Base-by-base conservation (phyloP, 2,888 invertebrate genomes). In the Drosophila cognata region DNA sequence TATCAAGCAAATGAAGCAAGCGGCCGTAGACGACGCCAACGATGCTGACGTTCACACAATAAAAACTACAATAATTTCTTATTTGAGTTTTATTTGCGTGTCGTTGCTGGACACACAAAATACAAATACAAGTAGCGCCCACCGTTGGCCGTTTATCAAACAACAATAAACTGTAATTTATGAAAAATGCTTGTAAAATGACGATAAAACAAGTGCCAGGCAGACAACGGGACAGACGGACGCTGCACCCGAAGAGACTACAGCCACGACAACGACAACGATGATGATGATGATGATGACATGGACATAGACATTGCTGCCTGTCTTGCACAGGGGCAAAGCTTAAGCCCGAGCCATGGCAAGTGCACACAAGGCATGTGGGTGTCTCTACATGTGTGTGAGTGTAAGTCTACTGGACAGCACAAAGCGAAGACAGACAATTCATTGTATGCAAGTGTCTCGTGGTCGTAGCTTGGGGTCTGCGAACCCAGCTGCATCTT, bases 121-220 rank as follows among this genome's bases (percentile, higher is more conserved):
- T 56, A 74, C 71, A 80, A 88, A 81, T 85, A 82, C 80, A 79
- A 81, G 91, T 89, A 90, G 90, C 91, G 91, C 90, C 91, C 90
- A 90, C 91, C 80, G 88, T 75, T 89, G 83, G 71, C 78, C 80
- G 86, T 86, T 90, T 89, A 89, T 91, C 90, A 89, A 91, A 91
- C 84, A 90, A 91, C 90, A 91, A 91, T 91, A 91, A 91, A 91
- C 90, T 86, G 89, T 90, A 91, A 91, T 91, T 89, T 90, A 91
- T 91, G 91, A 89, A 91, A 90, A 87, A 85, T 88, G 89, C 90
- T 89, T 88, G 86, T 89, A 88, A 88, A 89, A 82, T 79, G 82
- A 88, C 84, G 88, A 88, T 88, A 86, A 89, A 89, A 86, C 85
- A 86, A 86, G 86, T 88, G 86, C 84, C 74, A 74, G 60, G 31